phyloP scores from a whole-genome alignment of 2,888 invertebrate genomes.

The Dromius quadrimaculatus region DNA sequence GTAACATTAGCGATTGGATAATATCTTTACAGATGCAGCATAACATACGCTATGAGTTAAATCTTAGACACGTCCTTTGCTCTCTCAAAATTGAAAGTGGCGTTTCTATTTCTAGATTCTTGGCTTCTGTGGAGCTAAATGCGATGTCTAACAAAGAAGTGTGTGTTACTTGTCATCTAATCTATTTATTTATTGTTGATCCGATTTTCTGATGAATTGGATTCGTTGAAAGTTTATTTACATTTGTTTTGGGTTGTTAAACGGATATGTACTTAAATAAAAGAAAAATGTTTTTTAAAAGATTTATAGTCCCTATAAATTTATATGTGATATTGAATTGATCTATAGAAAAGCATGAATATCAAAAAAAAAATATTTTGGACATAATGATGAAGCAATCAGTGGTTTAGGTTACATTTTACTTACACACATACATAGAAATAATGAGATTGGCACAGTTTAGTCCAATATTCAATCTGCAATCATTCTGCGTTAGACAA shows the following conservation, averaged over 20 bases:
- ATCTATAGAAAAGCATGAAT: too few relatives aligned
- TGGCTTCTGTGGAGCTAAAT: constrained; percentile 21
- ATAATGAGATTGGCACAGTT: too few relatives aligned
- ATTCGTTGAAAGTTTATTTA: constrained; percentile 6
- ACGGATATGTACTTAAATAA: not conserved
- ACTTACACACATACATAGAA: too few relatives aligned
- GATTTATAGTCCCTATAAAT: too few relatives aligned
- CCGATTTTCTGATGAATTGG: constrained; percentile 6
- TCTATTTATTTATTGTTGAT: constrained; percentile 18
- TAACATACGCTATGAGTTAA: constrained; percentile 28
- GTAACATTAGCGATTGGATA: constrained; percentile 6
- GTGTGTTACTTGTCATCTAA: constrained; percentile 10
- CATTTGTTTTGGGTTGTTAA: not conserved
- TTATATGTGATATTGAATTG: too few relatives aligned
- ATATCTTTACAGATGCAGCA: constrained; percentile 21
- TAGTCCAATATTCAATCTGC: too few relatives aligned
- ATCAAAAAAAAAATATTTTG: too few relatives aligned
- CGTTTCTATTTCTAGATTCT: constrained; percentile 30
- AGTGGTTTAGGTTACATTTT: too few relatives aligned
- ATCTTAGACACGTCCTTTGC: constrained; percentile 16
- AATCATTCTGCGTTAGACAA: too few relatives aligned
- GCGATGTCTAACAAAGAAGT: constrained; percentile 23
- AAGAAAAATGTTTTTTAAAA: too few relatives aligned
- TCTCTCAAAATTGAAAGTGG: constrained; percentile 34
- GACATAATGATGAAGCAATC: too few relatives aligned